phyloP scores from a whole-genome alignment of 2,797 vertebrate genomes.

The Streptopelia turtur region DNA sequence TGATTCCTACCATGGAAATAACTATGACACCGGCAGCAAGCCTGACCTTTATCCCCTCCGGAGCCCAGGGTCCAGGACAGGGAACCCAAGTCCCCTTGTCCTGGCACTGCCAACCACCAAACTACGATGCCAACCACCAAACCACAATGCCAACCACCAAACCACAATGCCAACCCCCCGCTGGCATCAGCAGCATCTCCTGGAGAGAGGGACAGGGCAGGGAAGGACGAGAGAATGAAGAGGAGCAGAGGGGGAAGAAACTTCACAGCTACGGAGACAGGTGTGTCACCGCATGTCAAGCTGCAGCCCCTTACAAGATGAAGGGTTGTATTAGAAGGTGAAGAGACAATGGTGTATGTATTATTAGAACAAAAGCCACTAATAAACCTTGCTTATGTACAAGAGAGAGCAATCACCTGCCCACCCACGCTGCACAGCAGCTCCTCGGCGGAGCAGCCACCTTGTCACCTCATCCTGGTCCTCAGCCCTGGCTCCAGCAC shows the following conservation, averaged over 20 bases:
- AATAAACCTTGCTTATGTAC: background rate
- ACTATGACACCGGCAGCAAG: accelerated
- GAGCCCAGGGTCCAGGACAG: background rate
- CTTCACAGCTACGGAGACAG: background rate
- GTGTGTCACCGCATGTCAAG: background rate
- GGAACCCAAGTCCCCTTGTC: accelerated
- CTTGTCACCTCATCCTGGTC: background rate
- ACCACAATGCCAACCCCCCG: accelerated
- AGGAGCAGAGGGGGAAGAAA: background rate
- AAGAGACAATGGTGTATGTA: background rate
- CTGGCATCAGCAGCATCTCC: background rate
- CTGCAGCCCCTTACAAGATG: background rate
- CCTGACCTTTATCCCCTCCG: accelerated
- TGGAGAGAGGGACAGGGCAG: background rate
- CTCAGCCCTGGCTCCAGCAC: background rate
- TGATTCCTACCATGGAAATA: background rate
- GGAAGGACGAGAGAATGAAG: background rate
- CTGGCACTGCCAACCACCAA: background rate
- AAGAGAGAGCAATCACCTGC: conserved; percentile 4
- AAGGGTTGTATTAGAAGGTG: background rate
- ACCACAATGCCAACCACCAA: background rate
- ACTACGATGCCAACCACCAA: accelerated
- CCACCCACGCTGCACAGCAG: background rate
- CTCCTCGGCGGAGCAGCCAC: background rate
- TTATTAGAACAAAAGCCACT: conserved; percentile 27